Evolutionary conservation across 2,888 invertebrate species (phyloP).

Genomic region (Pyrocoelia pectoralis): DNA sequence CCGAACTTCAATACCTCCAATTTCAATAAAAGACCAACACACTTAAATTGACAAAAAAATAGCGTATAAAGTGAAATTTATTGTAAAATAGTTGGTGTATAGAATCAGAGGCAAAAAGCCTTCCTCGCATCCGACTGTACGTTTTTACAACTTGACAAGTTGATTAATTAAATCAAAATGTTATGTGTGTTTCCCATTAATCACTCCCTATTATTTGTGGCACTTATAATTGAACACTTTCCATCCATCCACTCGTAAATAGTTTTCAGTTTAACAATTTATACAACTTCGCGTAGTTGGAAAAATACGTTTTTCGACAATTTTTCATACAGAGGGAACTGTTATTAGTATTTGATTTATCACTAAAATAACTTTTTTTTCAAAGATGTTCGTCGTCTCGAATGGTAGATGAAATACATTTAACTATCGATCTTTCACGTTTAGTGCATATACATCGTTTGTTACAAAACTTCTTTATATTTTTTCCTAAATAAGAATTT

Average conservation of each 20-base stretch:
- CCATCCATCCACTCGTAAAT: neutral
- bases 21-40: too few relatives aligned
- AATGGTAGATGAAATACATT: neutral
- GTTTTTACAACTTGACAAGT: neutral
- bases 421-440: neutral
- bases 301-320: neutral
- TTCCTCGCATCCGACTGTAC: neutral
- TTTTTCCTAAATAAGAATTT: neutral
- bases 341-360: neutral
- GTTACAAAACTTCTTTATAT: neutral
- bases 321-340: neutral
- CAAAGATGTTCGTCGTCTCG: neutral
- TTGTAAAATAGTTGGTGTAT: too few relatives aligned
- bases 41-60: too few relatives aligned
- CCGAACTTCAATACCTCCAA: too few relatives aligned
- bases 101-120: too few relatives aligned
- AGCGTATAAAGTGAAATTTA: too few relatives aligned
- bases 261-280: neutral
- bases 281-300: neutral
- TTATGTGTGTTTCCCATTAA: neutral
- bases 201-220: neutral
- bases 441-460: neutral
- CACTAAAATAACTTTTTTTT: neutral
- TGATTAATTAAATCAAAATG: neutral
- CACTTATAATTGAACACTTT: neutral